Evolutionary conservation across 2,797 vertebrate species (phyloP).

Genomic region (Ceryle rudis): DNA sequence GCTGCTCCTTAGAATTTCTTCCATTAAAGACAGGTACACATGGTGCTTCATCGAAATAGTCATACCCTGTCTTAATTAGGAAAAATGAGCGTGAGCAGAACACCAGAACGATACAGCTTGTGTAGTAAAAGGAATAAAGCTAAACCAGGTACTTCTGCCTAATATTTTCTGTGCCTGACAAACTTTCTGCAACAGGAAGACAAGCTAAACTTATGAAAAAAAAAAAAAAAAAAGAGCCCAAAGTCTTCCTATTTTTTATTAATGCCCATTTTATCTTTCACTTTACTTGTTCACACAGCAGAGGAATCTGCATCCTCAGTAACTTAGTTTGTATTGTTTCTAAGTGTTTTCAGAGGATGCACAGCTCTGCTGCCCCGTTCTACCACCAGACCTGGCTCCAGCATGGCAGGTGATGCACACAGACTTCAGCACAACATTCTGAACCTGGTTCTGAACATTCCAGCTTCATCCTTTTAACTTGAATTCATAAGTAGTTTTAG

Average conservation of each 20-base stretch:
- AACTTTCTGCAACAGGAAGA: not conserved
- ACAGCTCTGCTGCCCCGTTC: not conserved
- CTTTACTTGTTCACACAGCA: not conserved
- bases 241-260: not conserved
- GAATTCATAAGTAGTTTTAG: not conserved
- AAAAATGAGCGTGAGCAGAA: not conserved
- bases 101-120: not conserved
- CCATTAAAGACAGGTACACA: not conserved
- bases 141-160: not conserved
- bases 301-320: not conserved
- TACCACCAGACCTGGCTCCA: not conserved
- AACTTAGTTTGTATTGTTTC: not conserved
- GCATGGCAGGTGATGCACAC: accelerated
- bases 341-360: not conserved
- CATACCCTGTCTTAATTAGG: not conserved
- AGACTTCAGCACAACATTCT: not conserved
- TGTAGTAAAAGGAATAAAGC: too few relatives aligned
- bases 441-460: not conserved
- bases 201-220: accelerated
- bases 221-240: too few relatives aligned
- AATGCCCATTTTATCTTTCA: not conserved
- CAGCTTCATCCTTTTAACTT: not conserved
- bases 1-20: not conserved
- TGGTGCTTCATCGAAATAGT: not conserved
- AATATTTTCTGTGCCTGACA: not conserved